Evolutionary conservation across 2,888 invertebrate species (phyloP).

Genomic region (Mythimna pallens): DNA sequence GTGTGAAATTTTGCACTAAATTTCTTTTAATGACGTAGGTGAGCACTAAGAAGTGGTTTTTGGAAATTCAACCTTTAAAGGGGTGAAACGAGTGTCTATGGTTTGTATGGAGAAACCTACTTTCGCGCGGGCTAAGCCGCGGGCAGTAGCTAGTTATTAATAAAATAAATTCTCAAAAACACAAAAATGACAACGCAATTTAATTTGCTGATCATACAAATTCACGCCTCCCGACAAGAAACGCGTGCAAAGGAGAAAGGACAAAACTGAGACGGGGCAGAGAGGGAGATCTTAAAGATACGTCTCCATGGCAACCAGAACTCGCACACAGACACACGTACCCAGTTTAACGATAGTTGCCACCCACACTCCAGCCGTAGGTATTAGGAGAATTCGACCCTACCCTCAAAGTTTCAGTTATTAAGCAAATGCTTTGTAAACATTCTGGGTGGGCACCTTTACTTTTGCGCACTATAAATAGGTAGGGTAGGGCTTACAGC

Average conservation of each 20-base stretch:
- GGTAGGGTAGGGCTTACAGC: slow-evolving; percentile 84
- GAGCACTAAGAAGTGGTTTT: no score
- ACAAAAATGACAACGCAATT: slow-evolving; percentile 11
- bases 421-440: slow-evolving; percentile 91
- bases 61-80: no score
- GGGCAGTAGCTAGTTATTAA: no score
- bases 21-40: no score
- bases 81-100: no score
- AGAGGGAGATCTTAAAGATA: slow-evolving; percentile 90
- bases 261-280: slow-evolving; percentile 89
- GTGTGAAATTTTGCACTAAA: no score
- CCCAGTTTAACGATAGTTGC: slow-evolving; percentile 79
- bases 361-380: slow-evolving; percentile 73
- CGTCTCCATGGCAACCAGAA: slow-evolving; percentile 87
- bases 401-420: slow-evolving; percentile 88
- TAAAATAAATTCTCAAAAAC: neutral
- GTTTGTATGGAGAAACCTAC: no score
- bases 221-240: slow-evolving; percentile 89
- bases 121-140: no score
- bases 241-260: slow-evolving; percentile 90
- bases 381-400: slow-evolving; percentile 89
- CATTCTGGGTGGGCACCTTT: slow-evolving; percentile 88
- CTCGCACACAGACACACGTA: slow-evolving; percentile 75
- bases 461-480: slow-evolving; percentile 85
- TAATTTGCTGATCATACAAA: slow-evolving; percentile 80